Evolutionary conservation across 2,888 invertebrate genomes (phyloP), one percentile per base, ranked within the genome.

Genomic region (Oligia fasciuncula): DNA sequence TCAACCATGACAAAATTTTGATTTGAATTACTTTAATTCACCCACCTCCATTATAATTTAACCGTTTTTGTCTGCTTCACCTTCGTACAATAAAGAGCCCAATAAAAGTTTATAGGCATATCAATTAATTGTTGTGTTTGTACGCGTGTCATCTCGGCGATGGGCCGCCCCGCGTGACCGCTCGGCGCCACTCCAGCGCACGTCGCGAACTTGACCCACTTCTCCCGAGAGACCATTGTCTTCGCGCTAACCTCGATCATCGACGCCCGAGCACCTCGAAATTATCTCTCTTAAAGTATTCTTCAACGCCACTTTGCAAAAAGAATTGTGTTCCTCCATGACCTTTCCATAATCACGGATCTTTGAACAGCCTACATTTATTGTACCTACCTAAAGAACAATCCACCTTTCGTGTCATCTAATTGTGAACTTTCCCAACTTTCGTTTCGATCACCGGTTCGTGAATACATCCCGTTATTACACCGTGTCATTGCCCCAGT

Each of bases 151-250:
- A 87, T 79, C 71, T 85, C 60, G 66, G 57, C 71, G 63, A 23
- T 81, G 82, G 79, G 77, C 80, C 73, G 83, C 83, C 82, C 88
- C 91, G 93, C 93, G 93, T 94, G 92, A 94, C 92, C 87, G 88
- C 84, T 88, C 85, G 88, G 88, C 92, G 91, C 90, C 92, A 90
- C 88, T 92, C 89, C 90, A 91, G 87, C 91, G 93, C 91, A 92
- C 93, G 92, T 90, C 90, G 88, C 92, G 93, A 95, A 96, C 96
- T 96, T 96, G 96, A 96, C 96, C 96, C 90, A 96, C 96, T 94
- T 95, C 92, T 92, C 91, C 88, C 87, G 88, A 93, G 93, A 94
- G 91, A 90, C 94, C 91, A 96, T 96, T 96, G 96, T 96, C 93
- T 95, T 92, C 83, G 85, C 86, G 81, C 75, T 90, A 94, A 89